Evolutionary conservation across 1,140 invertebrate species (phyloP).

Genomic region (Meloidogyne hapla): DNA sequence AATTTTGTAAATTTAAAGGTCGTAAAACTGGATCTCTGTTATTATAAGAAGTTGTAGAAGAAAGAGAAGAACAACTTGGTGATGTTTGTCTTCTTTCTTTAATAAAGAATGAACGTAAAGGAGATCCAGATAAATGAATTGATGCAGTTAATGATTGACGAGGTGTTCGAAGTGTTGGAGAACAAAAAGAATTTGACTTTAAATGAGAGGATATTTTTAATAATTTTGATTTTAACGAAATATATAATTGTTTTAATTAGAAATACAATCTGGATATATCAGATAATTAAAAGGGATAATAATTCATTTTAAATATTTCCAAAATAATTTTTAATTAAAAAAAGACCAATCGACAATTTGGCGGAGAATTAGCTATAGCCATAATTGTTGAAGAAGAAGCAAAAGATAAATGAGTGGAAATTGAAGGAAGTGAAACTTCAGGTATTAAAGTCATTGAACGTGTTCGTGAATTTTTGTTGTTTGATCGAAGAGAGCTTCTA

Average conservation of each 20-base stretch:
- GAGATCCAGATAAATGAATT: constrained; percentile 28
- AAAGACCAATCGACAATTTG: not conserved
- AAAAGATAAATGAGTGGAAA: not conserved
- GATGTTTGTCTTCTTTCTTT: not conserved
- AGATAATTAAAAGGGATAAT: too few relatives aligned
- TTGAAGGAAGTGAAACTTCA: constrained; percentile 6
- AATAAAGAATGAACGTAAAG: constrained; percentile 29
- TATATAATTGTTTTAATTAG: too few relatives aligned
- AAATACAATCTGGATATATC: too few relatives aligned
- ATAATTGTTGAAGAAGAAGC: not conserved
- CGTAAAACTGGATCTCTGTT: not conserved
- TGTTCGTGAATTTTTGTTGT: not conserved
- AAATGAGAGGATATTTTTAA: not conserved
- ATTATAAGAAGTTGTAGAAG: not conserved
- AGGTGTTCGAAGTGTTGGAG: constrained; percentile 26
- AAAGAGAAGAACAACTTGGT: not conserved
- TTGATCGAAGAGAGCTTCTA: constrained; percentile 17
- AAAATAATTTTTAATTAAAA: not conserved
- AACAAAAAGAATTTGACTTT: constrained; percentile 12
- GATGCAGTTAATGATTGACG: not conserved
- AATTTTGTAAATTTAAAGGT: constrained; percentile 25
- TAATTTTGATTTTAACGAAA: not conserved
- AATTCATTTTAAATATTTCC: not conserved
- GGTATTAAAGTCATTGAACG: not conserved
- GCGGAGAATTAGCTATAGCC: not conserved